Evolutionary conservation across 1,140 invertebrate species (phyloP).

Genomic region (Periplaneta americana): DNA sequence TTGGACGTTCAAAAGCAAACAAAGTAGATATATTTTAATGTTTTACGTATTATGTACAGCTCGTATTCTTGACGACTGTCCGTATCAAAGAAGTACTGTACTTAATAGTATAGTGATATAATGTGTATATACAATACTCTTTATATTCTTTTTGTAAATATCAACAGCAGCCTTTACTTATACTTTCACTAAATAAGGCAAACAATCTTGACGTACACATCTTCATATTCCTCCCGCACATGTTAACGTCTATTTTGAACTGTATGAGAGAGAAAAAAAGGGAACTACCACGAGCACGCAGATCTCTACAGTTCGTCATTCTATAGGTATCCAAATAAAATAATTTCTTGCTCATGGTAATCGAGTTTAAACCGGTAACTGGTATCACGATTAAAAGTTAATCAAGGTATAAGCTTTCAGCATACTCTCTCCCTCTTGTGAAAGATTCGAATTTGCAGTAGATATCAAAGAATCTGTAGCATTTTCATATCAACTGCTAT

Average conservation of each 20-base stretch:
- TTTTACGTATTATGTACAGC: background rate
- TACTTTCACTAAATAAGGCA: constrained; percentile 13
- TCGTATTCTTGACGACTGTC: background rate
- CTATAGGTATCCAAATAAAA: background rate
- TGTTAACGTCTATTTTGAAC: background rate
- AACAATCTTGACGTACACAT: constrained; percentile 12
- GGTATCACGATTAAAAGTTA: background rate
- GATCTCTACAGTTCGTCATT: background rate
- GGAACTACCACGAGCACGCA: background rate
- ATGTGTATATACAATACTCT: background rate
- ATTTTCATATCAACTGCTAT: no score
- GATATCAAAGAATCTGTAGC: background rate
- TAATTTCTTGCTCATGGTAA: background rate
- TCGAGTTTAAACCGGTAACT: background rate
- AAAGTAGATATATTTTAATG: constrained; percentile 3
- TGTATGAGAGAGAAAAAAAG: background rate
- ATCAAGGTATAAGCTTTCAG: background rate
- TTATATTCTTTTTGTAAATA: background rate
- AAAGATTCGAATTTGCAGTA: background rate
- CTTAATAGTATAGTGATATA: background rate
- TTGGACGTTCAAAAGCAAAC: background rate
- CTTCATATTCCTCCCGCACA: background rate
- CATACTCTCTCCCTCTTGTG: background rate
- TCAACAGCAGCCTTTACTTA: constrained; percentile 10
- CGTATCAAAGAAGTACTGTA: background rate